phyloP scores from a whole-genome alignment of 2,797 vertebrate species.

The Echeneis naucrates region DNA sequence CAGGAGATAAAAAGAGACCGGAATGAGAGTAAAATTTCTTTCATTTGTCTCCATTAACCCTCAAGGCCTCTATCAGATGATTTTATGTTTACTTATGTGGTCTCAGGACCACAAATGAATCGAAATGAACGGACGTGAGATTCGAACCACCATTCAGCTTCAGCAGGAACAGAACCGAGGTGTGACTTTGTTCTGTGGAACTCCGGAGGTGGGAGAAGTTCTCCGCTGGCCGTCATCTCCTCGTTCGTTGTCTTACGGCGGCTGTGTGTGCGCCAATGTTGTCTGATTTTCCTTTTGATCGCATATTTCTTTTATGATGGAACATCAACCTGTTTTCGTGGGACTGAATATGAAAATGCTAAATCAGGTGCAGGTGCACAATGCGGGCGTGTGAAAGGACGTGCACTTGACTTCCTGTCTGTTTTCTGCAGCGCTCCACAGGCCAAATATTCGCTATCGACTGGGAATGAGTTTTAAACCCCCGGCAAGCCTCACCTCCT shows the following conservation, averaged over 20 bases:
- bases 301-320: no score
- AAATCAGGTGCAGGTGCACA: not conserved
- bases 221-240: no score
- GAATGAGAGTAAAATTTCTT: not conserved
- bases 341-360: not conserved
- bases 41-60: slow-evolving; percentile 7
- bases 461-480: slow-evolving; percentile 4
- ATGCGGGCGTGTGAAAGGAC: not conserved
- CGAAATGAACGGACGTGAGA: not conserved
- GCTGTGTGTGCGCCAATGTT: no score
- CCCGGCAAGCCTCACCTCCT: no score
- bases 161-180: not conserved
- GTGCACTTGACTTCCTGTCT: not conserved
- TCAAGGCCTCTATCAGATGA: not conserved
- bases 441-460: not conserved
- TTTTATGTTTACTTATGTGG: not conserved
- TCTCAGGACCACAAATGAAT: not conserved
- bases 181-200: no score
- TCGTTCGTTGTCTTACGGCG: no score
- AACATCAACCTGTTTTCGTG: no score
- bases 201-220: not conserved
- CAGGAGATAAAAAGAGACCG: not conserved
- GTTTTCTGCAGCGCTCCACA: not conserved
- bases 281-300: no score
- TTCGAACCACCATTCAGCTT: not conserved